Evolutionary conservation across 2,113 vertebrate species (phyloP), one percentile per base, ranked within the genome.

Genomic region (Anarhynchus alexandrinus): DNA sequence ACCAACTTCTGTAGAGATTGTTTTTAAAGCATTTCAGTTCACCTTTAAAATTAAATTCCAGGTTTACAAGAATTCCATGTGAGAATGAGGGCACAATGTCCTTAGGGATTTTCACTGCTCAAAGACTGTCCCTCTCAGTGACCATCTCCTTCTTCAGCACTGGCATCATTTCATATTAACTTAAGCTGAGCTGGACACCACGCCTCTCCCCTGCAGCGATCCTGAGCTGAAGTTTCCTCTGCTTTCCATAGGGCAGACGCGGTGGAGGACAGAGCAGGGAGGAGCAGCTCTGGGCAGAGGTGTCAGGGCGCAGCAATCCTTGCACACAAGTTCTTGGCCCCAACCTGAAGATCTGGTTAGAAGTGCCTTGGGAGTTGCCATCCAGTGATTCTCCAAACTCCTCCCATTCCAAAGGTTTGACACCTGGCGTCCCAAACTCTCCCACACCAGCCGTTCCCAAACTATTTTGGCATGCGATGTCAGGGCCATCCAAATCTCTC

Each of bases 361-460:
- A 71, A 52, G 12, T 38, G 45, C 42, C 61, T 58, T 5, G 2
- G 57, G 47, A 88, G n/a, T 10, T 85, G 47, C 42, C 34, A 57
- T 52, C 10, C 49, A 57, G 19, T 8, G 18, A 73, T 21, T 79
- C 27, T 74, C 11, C 40, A 69, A 77, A n/a, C 20, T 54, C 45
- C 42, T 88, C 32, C 61, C 9, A 17, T 40, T 32, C 70, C 21
- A 45, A 62, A 92, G 14, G 6, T 90, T 90, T 88, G 57, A 12
- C 15, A 40, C 12, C 5, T 1, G 0, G 9, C 3, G 0, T 59
- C 29, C 42, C 52, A 71, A 67, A 58, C 2, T 7, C 25, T 59
- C 40, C 25, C 36, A 38, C 30, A 34, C 40, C 30, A 70, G 26
- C 51, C 26, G 36, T 47, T 59, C 34, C 51, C 65, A 79, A 82